Evolutionary conservation across 2,113 vertebrate genomes (phyloP).

Genomic region (Meleagris gallopavo): DNA sequence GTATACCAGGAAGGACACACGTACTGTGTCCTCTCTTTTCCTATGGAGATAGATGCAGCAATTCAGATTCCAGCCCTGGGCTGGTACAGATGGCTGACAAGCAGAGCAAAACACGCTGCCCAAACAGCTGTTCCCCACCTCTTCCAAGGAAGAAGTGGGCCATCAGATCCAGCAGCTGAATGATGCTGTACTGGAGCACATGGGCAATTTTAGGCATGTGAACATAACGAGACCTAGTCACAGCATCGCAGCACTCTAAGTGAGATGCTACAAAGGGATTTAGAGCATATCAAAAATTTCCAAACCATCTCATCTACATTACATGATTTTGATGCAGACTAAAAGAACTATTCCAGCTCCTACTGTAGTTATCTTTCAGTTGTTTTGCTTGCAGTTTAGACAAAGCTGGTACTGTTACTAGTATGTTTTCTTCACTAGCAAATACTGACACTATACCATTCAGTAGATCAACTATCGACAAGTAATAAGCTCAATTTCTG

Average conservation of each 20-base stretch:
- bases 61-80: background rate
- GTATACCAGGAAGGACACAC: accelerated
- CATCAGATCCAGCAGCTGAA: background rate
- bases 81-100: background rate
- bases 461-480: background rate
- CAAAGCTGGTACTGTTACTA: background rate
- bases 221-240: background rate
- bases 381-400: background rate
- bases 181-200: background rate
- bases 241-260: background rate
- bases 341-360: background rate
- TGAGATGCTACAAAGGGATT: background rate
- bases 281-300: background rate
- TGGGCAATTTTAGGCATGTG: background rate
- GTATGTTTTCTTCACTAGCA: background rate
- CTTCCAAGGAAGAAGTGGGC: background rate
- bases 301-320: background rate
- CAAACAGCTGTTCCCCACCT: background rate
- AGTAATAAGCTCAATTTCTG: background rate
- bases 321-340: background rate
- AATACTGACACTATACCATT: background rate
- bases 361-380: background rate
- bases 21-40: background rate
- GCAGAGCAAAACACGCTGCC: background rate
- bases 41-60: accelerated